Evolutionary conservation across 92 coral and sea anemone genomes (phyloP).

Genomic region (Epizoanthus ramosus): DNA sequence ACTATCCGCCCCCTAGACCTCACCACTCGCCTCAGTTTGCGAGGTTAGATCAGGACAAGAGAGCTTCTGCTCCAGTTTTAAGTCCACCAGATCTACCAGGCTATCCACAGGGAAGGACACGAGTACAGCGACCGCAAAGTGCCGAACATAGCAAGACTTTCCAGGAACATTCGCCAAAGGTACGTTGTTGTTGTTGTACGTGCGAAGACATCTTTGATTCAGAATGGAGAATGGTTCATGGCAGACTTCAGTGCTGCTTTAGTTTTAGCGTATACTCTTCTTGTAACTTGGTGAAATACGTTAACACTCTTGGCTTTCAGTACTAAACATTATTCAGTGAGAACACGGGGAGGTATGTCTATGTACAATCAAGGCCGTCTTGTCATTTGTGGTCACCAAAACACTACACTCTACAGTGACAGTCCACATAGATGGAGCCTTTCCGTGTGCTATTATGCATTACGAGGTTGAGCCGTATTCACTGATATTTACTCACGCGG

Average conservation of each 20-base stretch:
- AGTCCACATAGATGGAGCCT: not conserved
- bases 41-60: constrained; percentile 55
- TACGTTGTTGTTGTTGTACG: not conserved
- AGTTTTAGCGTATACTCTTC: not conserved
- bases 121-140: constrained; percentile 40
- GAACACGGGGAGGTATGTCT: not conserved
- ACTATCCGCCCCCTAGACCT: constrained; percentile 98
- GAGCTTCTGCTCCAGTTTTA: constrained; percentile 54
- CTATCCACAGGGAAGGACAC: constrained; percentile 28
- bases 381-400: not conserved
- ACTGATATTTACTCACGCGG: not conserved
- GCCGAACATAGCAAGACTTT: constrained; percentile 28
- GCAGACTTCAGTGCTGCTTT: not conserved
- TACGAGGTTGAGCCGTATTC: not conserved
- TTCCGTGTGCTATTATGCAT: not conserved
- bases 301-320: not conserved
- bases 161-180: constrained; percentile 5
- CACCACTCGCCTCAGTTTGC: constrained; percentile 80
- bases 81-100: constrained; percentile 14
- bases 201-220: not conserved
- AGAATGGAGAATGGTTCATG: not conserved
- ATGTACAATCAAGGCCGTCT: not conserved
- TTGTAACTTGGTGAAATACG: not conserved
- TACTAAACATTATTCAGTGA: not conserved
- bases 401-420: not conserved